Evolutionary conservation across 2,888 invertebrate species (phyloP).

Genomic region (Teinopalpus imperialis): DNA sequence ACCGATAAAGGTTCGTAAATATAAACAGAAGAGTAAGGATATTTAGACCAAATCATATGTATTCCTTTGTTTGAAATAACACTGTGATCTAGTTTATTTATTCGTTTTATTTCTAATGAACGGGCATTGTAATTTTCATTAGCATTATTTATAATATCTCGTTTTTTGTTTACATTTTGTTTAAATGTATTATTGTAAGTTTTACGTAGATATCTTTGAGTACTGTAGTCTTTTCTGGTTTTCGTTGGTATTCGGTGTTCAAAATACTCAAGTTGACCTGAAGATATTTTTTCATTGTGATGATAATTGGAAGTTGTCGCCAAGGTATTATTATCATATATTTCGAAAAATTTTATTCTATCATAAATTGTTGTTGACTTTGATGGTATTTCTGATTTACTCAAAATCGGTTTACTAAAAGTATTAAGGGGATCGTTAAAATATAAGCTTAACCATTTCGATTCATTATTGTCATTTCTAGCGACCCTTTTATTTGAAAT

Average conservation of each 20-base stretch:
- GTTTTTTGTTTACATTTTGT: constrained; percentile 28
- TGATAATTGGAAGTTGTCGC: background rate
- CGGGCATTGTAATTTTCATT: constrained; percentile 6
- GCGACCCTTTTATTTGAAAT: constrained; percentile 18
- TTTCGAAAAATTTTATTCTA: constrained; percentile 68
- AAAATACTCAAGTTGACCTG: too few species aligned
- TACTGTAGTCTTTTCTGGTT: background rate
- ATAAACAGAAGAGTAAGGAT: constrained; percentile 62
- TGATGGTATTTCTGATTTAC: background rate
- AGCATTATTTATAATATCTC: constrained; percentile 28
- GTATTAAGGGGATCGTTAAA: constrained; percentile 20
- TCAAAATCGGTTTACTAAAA: background rate
- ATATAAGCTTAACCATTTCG: constrained; percentile 20
- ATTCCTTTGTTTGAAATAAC: background rate
- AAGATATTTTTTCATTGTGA: background rate
- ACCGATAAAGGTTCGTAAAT: constrained; percentile 66
- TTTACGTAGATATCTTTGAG: background rate
- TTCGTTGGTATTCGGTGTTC: too few species aligned
- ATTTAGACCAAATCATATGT: constrained; percentile 49
- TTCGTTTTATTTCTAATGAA: constrained; percentile 1
- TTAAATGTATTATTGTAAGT: constrained; percentile 19
- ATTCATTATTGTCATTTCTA: constrained; percentile 12
- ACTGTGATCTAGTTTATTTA: background rate
- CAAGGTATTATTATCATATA: constrained; percentile 56
- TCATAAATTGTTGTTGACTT: constrained; percentile 40